Percentiles rank a stretch among this genome's conserved stretches.
phyloP scores from a whole-genome alignment of 2,888 invertebrate species.

The Psylliodes chrysocephalus region DNA sequence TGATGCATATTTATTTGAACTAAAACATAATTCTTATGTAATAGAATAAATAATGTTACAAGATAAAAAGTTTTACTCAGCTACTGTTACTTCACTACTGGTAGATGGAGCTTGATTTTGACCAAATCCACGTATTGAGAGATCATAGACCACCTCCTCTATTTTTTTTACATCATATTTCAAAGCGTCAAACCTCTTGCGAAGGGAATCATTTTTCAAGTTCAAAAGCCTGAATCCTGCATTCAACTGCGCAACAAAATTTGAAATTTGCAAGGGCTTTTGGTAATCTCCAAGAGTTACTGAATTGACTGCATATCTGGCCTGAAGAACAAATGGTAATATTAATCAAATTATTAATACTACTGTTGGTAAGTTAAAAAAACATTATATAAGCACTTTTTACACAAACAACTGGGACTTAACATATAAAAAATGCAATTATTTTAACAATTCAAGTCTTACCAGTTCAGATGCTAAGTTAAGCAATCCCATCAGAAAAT shows the following conservation, averaged over 20 bases:
- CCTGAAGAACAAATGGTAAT: too few relatives aligned
- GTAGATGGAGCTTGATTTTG: slow-evolving; percentile 52
- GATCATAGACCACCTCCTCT: slow-evolving; percentile 90
- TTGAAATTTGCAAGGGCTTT: slow-evolving; percentile 82
- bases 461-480: slow-evolving; percentile 87
- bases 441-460: too few relatives aligned
- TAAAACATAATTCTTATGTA: too few relatives aligned
- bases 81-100: too few relatives aligned
- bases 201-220: slow-evolving; percentile 87
- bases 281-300: slow-evolving; percentile 87
- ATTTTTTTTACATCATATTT: slow-evolving; percentile 95
- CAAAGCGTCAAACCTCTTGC: slow-evolving; percentile 87
- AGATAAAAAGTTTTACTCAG: not conserved
- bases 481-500: slow-evolving; percentile 86
- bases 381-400: too few relatives aligned
- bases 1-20: too few relatives aligned
- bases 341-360: too few relatives aligned
- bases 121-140: slow-evolving; percentile 82
- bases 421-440: too few relatives aligned
- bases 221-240: slow-evolving; percentile 90
- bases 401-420: too few relatives aligned
- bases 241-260: slow-evolving; percentile 87
- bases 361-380: too few relatives aligned
- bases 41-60: too few relatives aligned
- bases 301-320: slow-evolving; percentile 84